These are phyloP conservation scores for Diachasma alloeum DNA, from an alignment of 1,140 invertebrate species.

Conservation along the genomic window DNA sequence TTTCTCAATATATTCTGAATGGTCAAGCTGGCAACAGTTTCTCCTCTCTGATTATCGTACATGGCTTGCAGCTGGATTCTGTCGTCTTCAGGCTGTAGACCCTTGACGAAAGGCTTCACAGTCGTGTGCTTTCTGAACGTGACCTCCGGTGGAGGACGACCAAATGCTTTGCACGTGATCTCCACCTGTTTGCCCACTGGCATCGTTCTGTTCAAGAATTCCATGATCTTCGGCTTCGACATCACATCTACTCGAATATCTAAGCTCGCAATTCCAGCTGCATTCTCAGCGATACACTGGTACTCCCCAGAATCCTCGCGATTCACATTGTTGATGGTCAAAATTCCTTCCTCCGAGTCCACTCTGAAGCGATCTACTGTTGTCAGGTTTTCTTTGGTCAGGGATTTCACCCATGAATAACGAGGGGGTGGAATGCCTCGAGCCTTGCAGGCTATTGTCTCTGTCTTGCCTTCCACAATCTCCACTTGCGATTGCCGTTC, in stretches of 20 bases:
- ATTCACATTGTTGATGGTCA: constrained; percentile 80
- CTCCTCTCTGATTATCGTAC: constrained; percentile 67
- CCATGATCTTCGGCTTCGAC: constrained; percentile 81
- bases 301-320: constrained; percentile 82
- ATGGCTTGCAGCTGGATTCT: constrained; percentile 70
- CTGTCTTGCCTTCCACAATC: constrained; percentile 81
- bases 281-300: constrained; percentile 83
- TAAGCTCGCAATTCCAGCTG: constrained; percentile 74
- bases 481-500: constrained; percentile 67
- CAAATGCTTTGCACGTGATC: constrained; percentile 78
- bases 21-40: constrained; percentile 71
- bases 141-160: constrained; percentile 79
- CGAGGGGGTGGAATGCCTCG: constrained; percentile 83
- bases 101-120: constrained; percentile 67
- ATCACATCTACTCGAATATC: constrained; percentile 73
- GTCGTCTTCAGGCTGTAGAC: constrained; percentile 70
- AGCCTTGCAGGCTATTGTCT: constrained; percentile 78
- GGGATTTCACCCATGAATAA: constrained; percentile 81
- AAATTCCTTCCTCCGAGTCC: constrained; percentile 72
- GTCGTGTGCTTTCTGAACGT: constrained; percentile 74
- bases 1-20: constrained; percentile 55
- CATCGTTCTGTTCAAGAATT: constrained; percentile 78
- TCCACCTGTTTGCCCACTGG: constrained; percentile 71
- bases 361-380: constrained; percentile 78
- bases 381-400: constrained; percentile 73